Conservation (phyloP, 2,113 vertebrate species). For the Sialia sialis region DNA sequence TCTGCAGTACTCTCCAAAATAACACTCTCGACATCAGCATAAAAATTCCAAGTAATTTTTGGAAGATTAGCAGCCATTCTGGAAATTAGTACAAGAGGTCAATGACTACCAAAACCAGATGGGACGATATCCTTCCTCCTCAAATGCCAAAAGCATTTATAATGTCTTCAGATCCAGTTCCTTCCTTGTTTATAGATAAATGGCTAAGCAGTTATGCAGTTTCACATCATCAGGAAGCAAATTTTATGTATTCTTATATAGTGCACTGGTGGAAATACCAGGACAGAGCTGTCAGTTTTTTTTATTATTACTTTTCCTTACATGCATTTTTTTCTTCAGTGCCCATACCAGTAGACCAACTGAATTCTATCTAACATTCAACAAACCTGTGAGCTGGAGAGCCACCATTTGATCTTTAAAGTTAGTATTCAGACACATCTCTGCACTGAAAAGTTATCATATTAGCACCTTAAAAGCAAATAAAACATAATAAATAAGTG, state of each 20-base stretch:
- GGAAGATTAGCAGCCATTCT: constrained; percentile 1
- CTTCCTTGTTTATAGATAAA: constrained; percentile 5
- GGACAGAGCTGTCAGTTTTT: background rate
- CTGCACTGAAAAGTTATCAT: background rate
- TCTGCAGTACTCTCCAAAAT: background rate
- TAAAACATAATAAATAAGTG: background rate
- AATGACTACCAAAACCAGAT: background rate
- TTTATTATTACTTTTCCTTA: background rate
- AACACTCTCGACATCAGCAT: background rate
- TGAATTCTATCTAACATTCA: background rate
- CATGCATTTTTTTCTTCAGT: background rate
- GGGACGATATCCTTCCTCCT: background rate
- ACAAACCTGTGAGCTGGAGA: background rate
- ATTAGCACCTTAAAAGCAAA: background rate
- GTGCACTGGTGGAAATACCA: background rate
- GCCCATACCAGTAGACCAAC: background rate
- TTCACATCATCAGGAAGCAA: background rate
- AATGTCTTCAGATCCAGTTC: background rate
- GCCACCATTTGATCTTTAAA: background rate
- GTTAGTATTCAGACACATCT: background rate
- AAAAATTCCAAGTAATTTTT: background rate
- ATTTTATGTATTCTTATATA: background rate
- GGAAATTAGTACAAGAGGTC: background rate
- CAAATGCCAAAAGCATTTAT: background rate
- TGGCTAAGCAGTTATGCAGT: background rate